Conservation (phyloP, 1,140 invertebrate genomes). For the Brachystomella parvula region DNA sequence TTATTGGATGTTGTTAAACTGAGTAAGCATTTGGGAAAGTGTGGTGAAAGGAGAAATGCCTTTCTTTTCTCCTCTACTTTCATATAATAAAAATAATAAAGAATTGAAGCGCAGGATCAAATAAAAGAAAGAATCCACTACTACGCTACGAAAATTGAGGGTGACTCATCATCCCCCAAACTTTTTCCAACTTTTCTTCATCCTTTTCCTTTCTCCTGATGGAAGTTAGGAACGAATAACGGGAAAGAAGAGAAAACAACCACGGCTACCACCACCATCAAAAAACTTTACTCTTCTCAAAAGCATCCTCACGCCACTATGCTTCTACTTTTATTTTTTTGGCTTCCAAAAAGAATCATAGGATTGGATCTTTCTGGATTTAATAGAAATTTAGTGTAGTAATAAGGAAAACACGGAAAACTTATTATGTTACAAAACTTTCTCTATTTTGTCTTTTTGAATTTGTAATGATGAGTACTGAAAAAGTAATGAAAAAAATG, state of each 20-base stretch:
- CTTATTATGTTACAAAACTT: background rate
- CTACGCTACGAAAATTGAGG: too few relatives aligned
- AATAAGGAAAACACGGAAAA: background rate
- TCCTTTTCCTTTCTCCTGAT: background rate
- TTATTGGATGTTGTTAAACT: too few relatives aligned
- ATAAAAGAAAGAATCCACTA: too few relatives aligned
- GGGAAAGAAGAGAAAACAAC: background rate
- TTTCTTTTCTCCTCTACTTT: too few relatives aligned
- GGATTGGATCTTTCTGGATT: background rate
- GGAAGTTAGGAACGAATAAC: background rate
- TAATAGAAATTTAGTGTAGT: background rate
- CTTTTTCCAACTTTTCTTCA: background rate
- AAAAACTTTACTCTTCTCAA: background rate
- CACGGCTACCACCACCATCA: background rate
- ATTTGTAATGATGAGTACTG: background rate
- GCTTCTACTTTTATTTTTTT: slow-evolving; percentile 4
- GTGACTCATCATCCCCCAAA: background rate
- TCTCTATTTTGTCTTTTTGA: background rate
- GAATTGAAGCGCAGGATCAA: too few relatives aligned
- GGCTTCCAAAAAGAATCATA: background rate
- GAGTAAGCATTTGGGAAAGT: too few relatives aligned
- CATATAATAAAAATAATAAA: too few relatives aligned
- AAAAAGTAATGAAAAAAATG: background rate
- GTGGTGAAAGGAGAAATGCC: too few relatives aligned
- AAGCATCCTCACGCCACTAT: background rate